Percentiles rank a stretch among this genome's conserved stretches.
Evolutionary conservation across 1,140 invertebrate species (phyloP).

Genomic region (Melitaea cinxia): DNA sequence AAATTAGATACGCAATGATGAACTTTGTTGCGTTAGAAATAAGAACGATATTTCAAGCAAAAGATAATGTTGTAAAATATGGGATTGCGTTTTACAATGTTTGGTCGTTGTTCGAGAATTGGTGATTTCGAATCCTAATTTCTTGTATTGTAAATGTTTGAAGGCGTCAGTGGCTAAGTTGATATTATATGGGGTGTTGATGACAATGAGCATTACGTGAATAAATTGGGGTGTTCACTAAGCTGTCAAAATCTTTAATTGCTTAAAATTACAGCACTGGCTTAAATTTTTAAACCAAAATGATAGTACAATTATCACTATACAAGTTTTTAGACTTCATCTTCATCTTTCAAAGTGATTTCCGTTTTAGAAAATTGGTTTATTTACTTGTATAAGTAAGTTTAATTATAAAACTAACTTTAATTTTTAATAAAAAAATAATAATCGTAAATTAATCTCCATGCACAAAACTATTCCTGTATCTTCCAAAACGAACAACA

Average conservation of each 20-base stretch:
- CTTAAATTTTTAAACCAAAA: not conserved
- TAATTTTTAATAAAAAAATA: no score
- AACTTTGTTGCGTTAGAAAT: constrained; percentile 35
- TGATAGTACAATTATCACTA: no score
- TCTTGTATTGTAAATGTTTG: constrained; percentile 59
- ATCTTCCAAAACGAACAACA: no score
- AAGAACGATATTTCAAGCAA: constrained; percentile 17
- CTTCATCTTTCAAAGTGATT: no score
- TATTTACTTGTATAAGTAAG: no score
- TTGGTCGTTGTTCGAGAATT: constrained; percentile 44
- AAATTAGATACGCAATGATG: constrained; percentile 8
- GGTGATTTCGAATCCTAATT: constrained; percentile 56
- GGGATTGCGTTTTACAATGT: constrained; percentile 56
- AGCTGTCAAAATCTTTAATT: constrained; percentile 36
- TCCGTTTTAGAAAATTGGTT: no score
- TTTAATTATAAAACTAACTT: no score
- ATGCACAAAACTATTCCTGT: no score
- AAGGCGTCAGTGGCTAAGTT: constrained; percentile 35
- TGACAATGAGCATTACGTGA: constrained; percentile 23
- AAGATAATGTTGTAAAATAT: constrained; percentile 44
- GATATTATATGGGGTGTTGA: constrained; percentile 35
- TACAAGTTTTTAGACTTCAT: no score
- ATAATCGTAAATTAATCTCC: no score
- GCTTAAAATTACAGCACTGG: constrained; percentile 8
- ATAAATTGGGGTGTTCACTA: constrained; percentile 41